These are phyloP conservation scores for Oithona nana DNA, from an alignment of 2,888 invertebrate genomes.

Conservation along the genomic window DNA sequence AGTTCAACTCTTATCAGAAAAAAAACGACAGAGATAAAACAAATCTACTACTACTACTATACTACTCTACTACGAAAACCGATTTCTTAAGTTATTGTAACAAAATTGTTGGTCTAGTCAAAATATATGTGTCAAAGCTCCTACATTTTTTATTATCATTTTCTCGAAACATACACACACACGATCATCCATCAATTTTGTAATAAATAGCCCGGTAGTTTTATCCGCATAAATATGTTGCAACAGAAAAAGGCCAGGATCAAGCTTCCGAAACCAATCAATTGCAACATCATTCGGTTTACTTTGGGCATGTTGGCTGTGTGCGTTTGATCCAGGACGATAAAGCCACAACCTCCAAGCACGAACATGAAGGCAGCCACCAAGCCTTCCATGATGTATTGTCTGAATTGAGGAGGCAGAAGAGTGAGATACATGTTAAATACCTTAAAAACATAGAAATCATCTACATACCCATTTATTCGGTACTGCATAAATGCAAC, in stretches of 20 bases:
- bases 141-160: too few species aligned
- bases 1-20: too few species aligned
- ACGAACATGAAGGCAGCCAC: slow-evolving; percentile 94
- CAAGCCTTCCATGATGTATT: slow-evolving; percentile 97
- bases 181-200: too few species aligned
- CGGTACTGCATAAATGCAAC: slow-evolving; percentile 95
- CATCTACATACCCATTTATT: slow-evolving; percentile 51
- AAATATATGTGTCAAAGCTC: background rate
- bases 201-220: slow-evolving; percentile 58
- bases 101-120: background rate
- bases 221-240: slow-evolving; percentile 97
- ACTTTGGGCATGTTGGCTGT: slow-evolving; percentile 72
- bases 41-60: too few species aligned
- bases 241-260: slow-evolving; percentile 85
- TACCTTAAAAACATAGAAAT: too few species aligned
- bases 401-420: too few species aligned
- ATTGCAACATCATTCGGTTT: slow-evolving; percentile 65
- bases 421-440: too few species aligned
- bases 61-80: background rate
- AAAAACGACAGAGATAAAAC: too few species aligned
- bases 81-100: background rate
- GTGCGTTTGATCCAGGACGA: slow-evolving; percentile 84
- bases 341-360: slow-evolving; percentile 84
- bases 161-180: too few species aligned
- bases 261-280: slow-evolving; percentile 61